phyloP scores from a whole-genome alignment of 2,888 invertebrate species.

The Chorisops tibialis region DNA sequence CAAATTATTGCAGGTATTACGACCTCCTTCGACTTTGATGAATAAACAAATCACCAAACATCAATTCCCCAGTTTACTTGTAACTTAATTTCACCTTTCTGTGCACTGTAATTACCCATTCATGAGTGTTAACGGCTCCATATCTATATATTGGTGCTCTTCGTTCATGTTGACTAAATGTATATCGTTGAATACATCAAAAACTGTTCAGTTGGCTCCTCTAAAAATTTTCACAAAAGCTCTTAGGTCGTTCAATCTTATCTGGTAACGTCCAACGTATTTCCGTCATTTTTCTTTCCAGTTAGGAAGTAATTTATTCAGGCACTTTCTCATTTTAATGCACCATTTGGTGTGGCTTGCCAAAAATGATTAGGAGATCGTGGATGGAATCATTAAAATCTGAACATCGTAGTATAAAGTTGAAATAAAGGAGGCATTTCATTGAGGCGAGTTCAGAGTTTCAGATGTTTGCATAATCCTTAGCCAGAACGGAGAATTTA shows the following conservation, averaged over 20 bases:
- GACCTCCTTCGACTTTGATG: background rate
- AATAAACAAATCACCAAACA: constrained; percentile 12
- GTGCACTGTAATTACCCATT: constrained; percentile 20
- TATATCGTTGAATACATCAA: constrained; percentile 17
- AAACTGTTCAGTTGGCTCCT: constrained; percentile 3
- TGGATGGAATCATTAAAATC: constrained; percentile 24
- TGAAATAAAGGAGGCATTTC: background rate
- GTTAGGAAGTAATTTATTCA: constrained; percentile 23
- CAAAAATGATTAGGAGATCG: constrained; percentile 25
- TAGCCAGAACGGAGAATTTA: too few relatives aligned
- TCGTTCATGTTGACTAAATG: background rate
- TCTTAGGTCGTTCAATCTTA: constrained; percentile 2
- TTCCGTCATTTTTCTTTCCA: constrained; percentile 21
- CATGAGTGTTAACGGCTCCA: constrained; percentile 14
- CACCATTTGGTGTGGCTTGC: constrained; percentile 25
- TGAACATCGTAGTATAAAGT: background rate
- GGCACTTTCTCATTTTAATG: constrained; percentile 28
- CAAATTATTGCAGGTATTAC: too few relatives aligned
- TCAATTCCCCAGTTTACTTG: background rate
- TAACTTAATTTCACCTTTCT: background rate
- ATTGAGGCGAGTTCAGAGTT: too few relatives aligned
- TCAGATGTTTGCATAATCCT: too few relatives aligned
- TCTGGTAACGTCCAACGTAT: constrained; percentile 19
- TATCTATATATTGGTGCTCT: background rate
- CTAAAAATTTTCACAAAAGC: background rate